These are phyloP conservation scores for Heliconius cydno DNA, from an alignment of 2,888 invertebrate genomes.

Conservation along the genomic window DNA sequence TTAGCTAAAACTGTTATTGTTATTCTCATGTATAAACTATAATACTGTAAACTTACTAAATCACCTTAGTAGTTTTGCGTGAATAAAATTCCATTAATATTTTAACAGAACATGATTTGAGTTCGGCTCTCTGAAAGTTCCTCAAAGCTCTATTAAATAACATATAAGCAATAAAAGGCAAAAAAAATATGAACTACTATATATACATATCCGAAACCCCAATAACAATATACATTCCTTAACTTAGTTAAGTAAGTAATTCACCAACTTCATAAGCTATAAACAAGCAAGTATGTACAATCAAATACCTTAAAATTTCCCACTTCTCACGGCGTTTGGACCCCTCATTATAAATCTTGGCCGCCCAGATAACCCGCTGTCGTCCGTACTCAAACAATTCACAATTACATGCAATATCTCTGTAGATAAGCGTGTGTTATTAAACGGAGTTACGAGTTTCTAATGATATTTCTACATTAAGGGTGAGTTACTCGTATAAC, in stretches of 20 bases:
- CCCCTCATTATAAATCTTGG: constrained; percentile 45
- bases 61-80: too few species aligned
- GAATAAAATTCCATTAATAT: too few species aligned
- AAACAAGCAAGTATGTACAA: constrained; percentile 2
- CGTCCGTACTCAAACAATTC: constrained; percentile 50
- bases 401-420: constrained; percentile 46
- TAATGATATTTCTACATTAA: constrained; percentile 11
- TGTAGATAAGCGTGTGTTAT: constrained; percentile 31
- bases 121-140: too few species aligned
- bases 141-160: too few species aligned
- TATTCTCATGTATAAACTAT: too few species aligned
- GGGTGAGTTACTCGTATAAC: background rate
- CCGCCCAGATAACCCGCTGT: constrained; percentile 47
- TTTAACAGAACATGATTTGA: too few species aligned
- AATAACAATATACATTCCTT: background rate
- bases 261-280: background rate
- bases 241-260: constrained; percentile 5
- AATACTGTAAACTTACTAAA: too few species aligned
- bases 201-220: background rate
- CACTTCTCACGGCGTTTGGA: constrained; percentile 29
- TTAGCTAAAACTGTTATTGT: too few species aligned
- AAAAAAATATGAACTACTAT: too few species aligned
- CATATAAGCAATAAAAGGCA: too few species aligned
- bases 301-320: background rate
- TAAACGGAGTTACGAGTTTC: constrained; percentile 24